Evolutionary conservation across 1,140 invertebrate genomes (phyloP), one percentile per base, ranked within the genome.

Genomic region (Lasioglossum albipes): DNA sequence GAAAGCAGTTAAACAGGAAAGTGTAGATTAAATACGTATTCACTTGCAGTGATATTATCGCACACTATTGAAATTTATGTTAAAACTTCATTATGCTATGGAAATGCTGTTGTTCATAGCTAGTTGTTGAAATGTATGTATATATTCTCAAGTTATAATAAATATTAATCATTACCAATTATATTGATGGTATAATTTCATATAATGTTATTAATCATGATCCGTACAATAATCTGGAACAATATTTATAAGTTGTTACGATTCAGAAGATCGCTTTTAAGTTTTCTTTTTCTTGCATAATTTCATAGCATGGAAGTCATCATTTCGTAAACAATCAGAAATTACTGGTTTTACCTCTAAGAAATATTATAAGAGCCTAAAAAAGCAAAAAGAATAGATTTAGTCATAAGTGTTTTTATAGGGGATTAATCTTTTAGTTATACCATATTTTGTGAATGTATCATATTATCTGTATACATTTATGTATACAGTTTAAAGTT

Each of bases 131-230:
- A 57, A 73, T 90, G 89, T 91, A 91, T 70, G 87, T 90, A 87
- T 91, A 90, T 89, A 75, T 88, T 86, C 87, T 86, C 57, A 89
- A 84, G 85, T 83, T 87, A 82, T 81, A 90, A 92, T 92, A 91
- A 92, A 92, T 79, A 83, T 84, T 81, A 84, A 71, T 61, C 42
- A 81, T 68, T 67, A 69, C 74, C 61, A 83, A 82, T 86, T 81
- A 22, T 75, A 66, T 69, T 71, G 31, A 86, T 68, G 67, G 71
- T 84, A 81, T 87, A 77, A 88, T 82, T 81, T 81, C 84, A 59
- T 88, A 66, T 85, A 75, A 68, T 79, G 71, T 71, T 85, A 79
- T 87, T 78, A 20, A 62, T 78, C 65, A 67, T 87, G 31, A 80
- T 79, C 65, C 36, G 65, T 59, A 68, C 75, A 71, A 67, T 77